Percentiles rank a stretch among this genome's conserved stretches.
Conservation (phyloP, 1,140 invertebrate species). For the Drosophila mayri region DNA sequence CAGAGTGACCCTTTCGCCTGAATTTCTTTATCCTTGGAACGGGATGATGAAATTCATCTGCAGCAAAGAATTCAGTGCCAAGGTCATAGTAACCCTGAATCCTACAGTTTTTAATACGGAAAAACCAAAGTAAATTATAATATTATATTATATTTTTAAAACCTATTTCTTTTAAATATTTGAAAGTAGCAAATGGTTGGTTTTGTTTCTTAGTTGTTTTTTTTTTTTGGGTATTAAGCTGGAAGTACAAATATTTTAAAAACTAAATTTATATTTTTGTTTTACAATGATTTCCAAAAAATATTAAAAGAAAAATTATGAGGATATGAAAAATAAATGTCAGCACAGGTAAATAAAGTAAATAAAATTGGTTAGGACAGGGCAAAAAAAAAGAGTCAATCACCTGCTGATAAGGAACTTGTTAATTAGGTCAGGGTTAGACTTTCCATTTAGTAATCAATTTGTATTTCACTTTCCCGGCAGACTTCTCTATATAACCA, state of each 20-base stretch:
- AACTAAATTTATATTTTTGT: background rate
- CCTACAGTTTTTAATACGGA: background rate
- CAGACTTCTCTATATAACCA: constrained; percentile 93
- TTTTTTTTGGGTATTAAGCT: background rate
- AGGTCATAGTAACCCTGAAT: background rate
- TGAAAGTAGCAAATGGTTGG: too few relatives aligned
- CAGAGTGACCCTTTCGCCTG: constrained; percentile 27
- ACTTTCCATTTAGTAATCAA: background rate
- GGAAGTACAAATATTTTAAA: background rate
- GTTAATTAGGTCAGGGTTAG: constrained; percentile 17
- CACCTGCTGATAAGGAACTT: constrained; percentile 9
- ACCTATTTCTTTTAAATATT: too few relatives aligned
- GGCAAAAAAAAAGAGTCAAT: background rate
- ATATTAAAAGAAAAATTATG: background rate
- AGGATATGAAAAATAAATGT: background rate
- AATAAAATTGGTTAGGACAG: background rate
- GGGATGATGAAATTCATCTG: constrained; percentile 31
- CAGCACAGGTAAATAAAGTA: background rate
- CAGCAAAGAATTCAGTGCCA: constrained; percentile 2
- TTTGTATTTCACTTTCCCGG: background rate
- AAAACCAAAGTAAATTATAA: background rate
- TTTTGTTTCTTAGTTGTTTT: background rate
- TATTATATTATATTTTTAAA: too few relatives aligned
- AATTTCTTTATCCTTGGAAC: constrained; percentile 17
- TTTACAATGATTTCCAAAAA: background rate